Percentiles rank a stretch among this genome's conserved stretches.
These are phyloP conservation scores for Mungos mungo DNA, from an alignment of 2,113 vertebrate species.

Conservation along the genomic window DNA sequence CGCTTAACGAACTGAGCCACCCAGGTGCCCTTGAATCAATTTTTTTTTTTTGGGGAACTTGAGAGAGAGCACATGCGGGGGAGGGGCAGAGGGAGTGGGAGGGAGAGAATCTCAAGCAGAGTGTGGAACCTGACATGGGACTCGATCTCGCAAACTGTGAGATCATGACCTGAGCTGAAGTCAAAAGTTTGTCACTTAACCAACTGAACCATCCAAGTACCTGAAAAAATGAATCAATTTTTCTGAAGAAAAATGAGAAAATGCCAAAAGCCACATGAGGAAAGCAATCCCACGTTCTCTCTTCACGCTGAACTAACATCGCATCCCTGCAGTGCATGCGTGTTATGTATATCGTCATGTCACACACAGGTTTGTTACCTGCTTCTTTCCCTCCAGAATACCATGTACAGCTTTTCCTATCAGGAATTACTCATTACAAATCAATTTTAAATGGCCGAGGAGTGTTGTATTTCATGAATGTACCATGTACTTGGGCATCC, in stretches of 20 bases:
- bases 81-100: too few relatives aligned
- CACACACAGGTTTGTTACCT: background rate
- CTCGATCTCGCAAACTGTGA: too few relatives aligned
- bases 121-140: too few relatives aligned
- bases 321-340: accelerated
- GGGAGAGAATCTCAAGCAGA: too few relatives aligned
- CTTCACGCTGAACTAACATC: background rate
- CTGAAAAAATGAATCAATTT: background rate
- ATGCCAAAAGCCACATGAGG: background rate
- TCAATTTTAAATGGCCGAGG: background rate
- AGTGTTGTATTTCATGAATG: background rate
- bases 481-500: background rate
- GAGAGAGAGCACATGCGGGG: too few relatives aligned
- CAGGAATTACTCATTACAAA: background rate
- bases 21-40: too few relatives aligned
- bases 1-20: too few relatives aligned
- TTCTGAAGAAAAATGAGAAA: slow-evolving; percentile 32
- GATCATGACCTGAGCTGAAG: too few relatives aligned
- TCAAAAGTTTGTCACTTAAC: too few relatives aligned
- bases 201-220: too few relatives aligned
- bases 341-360: background rate
- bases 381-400: background rate
- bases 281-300: background rate
- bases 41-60: too few relatives aligned
- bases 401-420: background rate